Evolutionary conservation across 2,113 vertebrate genomes (phyloP), one percentile per base, ranked within the genome.

Genomic region (Sander vitreus): DNA sequence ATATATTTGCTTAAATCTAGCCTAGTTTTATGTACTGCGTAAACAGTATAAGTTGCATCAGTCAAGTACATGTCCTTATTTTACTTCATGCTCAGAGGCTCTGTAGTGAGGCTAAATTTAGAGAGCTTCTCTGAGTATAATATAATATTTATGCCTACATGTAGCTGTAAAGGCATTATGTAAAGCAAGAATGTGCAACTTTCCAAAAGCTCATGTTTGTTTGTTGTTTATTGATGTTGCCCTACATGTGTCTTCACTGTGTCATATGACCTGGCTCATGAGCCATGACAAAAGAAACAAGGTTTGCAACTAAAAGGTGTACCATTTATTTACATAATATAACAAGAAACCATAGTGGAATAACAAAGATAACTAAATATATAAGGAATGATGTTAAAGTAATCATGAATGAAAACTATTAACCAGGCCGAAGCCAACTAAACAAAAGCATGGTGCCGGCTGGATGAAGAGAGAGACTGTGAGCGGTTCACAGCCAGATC

Each of bases 41-140:
- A 43, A 30, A 80, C 43, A 75, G 21, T 76, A 60, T 50, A 78
- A 36, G 55, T 75, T 62, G 21, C 48, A 82, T 68, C 85, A 84
- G 53, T 89, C 59, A 76, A 81, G 73, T 78, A 57, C 36, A 43
- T 80, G 81, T 80, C 79, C 73, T 83, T 76, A 67, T 81, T 85
- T 84, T 43, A 65, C 76, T 57, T 71, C 15, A 48, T 66, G 23
- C 67, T 87, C 65, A 58, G 64, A 80, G 63, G 25, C 73, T 84
- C 50, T 77, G 43, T 68, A 55, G 73, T 64, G 68, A 50, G 70
- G 50, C 48, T 87, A 77, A 75, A 81, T 90, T 88, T 88, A 81
- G 81, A 81, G 25, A 25, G 9, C 27, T 19, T 88, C 53, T 66
- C 16, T 1, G 65, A 47, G 55, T 27, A n/a, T 60, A 50, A 71